Percentiles rank a stretch among this genome's conserved stretches.
Evolutionary conservation across 2,797 vertebrate species (phyloP).

Genomic region (Cetoscarus ocellatus): DNA sequence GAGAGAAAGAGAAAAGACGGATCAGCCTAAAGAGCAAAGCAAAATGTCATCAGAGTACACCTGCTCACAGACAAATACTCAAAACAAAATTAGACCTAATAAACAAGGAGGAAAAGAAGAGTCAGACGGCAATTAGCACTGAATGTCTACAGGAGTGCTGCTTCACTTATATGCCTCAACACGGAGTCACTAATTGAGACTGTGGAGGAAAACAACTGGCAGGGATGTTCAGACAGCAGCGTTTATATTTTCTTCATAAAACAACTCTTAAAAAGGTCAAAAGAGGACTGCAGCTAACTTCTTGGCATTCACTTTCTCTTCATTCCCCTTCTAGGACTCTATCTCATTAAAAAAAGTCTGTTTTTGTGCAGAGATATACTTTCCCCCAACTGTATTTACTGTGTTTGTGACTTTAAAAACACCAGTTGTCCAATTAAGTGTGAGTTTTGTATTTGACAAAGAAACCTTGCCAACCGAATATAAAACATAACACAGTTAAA

Average conservation of each 20-base stretch:
- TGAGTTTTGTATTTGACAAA: neutral
- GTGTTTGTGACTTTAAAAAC: slow-evolving; percentile 19
- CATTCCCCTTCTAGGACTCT: neutral
- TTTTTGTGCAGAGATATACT: neutral
- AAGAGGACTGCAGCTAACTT: slow-evolving; percentile 31
- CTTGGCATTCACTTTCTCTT: slow-evolving; percentile 27
- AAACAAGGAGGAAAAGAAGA: slow-evolving; percentile 20
- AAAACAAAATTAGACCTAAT: slow-evolving; percentile 22
- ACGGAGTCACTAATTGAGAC: slow-evolving; percentile 40
- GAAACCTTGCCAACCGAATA: neutral
- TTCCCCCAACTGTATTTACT: neutral
- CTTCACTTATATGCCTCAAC: slow-evolving; percentile 13
- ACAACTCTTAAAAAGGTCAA: slow-evolving; percentile 40
- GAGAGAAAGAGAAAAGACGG: slow-evolving; percentile 29
- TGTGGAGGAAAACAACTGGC: slow-evolving; percentile 26
- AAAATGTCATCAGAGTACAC: slow-evolving; percentile 28
- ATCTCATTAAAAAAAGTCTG: slow-evolving; percentile 26
- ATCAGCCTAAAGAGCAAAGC: slow-evolving; percentile 53
- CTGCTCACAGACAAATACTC: slow-evolving; percentile 18
- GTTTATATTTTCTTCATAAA: slow-evolving; percentile 20
- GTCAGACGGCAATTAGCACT: slow-evolving; percentile 39
- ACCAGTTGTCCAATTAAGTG: slow-evolving; percentile 14
- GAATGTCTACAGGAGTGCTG: slow-evolving; percentile 3
- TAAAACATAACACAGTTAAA: neutral
- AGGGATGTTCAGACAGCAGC: slow-evolving; percentile 17